Percentiles rank a stretch among this genome's conserved stretches.
Evolutionary conservation across 2,797 vertebrate genomes (phyloP).

Genomic region (Euphonia xanthogaster): DNA sequence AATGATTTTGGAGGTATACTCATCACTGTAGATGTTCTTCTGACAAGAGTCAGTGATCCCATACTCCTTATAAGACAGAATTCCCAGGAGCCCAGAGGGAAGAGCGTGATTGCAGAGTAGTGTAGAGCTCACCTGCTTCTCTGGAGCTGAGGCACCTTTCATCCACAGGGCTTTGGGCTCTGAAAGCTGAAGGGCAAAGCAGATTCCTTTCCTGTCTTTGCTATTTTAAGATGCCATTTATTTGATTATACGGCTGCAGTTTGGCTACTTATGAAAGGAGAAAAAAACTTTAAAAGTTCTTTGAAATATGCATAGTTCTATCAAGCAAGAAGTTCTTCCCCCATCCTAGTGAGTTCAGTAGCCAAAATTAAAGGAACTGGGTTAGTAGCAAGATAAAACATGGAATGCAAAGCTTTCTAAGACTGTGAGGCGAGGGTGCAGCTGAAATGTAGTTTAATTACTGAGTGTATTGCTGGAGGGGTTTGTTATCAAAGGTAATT

Average conservation of each 20-base stretch:
- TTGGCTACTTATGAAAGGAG: background rate
- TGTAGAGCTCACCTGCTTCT: background rate
- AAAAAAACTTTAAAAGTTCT: background rate
- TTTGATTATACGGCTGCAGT: background rate
- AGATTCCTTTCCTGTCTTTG: background rate
- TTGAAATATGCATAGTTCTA: background rate
- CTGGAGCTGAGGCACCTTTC: background rate
- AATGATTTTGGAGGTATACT: background rate
- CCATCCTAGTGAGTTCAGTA: background rate
- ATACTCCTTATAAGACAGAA: background rate
- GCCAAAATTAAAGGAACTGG: background rate
- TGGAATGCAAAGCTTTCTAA: background rate
- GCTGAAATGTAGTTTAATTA: conserved; percentile 33
- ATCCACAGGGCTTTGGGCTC: background rate
- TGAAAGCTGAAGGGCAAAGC: background rate
- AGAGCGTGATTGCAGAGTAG: background rate
- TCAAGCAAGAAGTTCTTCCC: background rate
- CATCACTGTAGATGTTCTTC: background rate
- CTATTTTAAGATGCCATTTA: background rate
- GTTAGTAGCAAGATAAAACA: conserved; percentile 13
- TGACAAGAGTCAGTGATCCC: background rate
- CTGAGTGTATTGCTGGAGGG: background rate
- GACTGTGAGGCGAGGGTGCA: background rate
- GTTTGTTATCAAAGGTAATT: conserved; percentile 22
- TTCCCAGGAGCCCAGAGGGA: background rate